Percentiles rank a stretch among this genome's conserved stretches.
These are phyloP conservation scores for Drosophila infuscata DNA, from an alignment of 2,888 invertebrate species.

Conservation along the genomic window DNA sequence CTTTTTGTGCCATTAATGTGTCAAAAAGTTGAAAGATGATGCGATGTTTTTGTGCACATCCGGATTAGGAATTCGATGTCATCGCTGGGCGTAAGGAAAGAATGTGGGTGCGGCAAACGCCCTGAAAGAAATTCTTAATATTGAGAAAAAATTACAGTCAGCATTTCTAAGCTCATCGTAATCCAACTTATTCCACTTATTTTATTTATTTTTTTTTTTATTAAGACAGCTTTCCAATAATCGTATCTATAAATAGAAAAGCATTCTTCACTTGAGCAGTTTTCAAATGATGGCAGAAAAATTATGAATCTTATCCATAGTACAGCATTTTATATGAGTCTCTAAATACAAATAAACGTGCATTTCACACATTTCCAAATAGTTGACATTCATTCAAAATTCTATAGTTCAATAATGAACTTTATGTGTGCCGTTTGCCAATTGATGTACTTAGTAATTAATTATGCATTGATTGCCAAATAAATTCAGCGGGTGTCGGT, in stretches of 20 bases:
- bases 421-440: constrained; percentile 8
- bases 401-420: constrained; percentile 53
- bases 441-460: constrained; percentile 53
- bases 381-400: constrained; percentile 33
- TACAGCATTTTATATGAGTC: constrained; percentile 16
- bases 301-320: background rate
- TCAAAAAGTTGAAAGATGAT: background rate
- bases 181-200: background rate
- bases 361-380: constrained; percentile 23
- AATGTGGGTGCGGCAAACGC: background rate
- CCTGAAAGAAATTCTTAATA: background rate
- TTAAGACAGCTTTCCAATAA: background rate
- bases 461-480: constrained; percentile 67
- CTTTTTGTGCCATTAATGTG: background rate
- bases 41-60: background rate
- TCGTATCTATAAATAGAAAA: background rate
- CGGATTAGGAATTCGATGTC: background rate
- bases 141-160: background rate
- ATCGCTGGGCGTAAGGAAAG: background rate
- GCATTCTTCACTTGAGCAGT: too few relatives aligned
- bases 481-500: constrained; percentile 13
- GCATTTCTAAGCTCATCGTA: background rate
- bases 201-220: background rate
- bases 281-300: background rate
- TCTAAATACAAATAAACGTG: constrained; percentile 7